Percentiles rank a stretch among this genome's conserved stretches.
Conservation (phyloP, 2,888 invertebrate species). For the Smittia sp. region DNA sequence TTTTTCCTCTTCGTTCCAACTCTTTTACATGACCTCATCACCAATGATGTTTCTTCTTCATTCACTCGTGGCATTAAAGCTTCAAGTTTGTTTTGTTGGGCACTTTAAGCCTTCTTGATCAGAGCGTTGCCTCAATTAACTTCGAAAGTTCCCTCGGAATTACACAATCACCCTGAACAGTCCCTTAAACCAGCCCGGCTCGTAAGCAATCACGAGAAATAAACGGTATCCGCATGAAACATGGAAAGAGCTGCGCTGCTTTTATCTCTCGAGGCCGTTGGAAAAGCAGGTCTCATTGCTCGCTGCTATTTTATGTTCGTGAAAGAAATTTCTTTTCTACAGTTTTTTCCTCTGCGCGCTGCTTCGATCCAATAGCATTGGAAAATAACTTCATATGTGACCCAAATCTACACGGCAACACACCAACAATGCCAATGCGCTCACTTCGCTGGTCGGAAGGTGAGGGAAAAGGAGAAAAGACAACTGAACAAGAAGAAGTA, state of each 20-base stretch:
- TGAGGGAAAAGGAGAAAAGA: conserved; percentile 19
- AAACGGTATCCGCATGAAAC: background rate
- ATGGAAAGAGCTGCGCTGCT: background rate
- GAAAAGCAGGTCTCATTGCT: conserved; percentile 14
- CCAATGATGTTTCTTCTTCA: conserved; percentile 8
- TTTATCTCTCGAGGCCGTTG: conserved; percentile 16
- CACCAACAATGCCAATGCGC: conserved; percentile 14
- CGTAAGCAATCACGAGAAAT: background rate
- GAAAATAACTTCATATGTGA: conserved; percentile 38
- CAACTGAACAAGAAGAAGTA: conserved; percentile 38
- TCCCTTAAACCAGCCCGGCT: background rate
- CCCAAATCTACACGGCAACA: conserved; percentile 28
- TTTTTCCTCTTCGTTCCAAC: background rate
- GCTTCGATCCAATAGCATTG: conserved; percentile 32
- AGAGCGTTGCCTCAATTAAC: background rate
- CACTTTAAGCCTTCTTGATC: background rate
- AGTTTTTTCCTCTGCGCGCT: conserved; percentile 3
- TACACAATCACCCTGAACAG: background rate
- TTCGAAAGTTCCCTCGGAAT: background rate
- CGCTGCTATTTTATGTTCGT: background rate
- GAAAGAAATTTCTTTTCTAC: conserved; percentile 24
- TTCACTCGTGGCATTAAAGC: background rate
- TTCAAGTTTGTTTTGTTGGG: background rate
- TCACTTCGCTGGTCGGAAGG: background rate
- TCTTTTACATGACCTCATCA: conserved; percentile 24